These are phyloP conservation scores for Bacillus rossius DNA, from an alignment of 1,140 invertebrate genomes.

Conservation along the genomic window DNA sequence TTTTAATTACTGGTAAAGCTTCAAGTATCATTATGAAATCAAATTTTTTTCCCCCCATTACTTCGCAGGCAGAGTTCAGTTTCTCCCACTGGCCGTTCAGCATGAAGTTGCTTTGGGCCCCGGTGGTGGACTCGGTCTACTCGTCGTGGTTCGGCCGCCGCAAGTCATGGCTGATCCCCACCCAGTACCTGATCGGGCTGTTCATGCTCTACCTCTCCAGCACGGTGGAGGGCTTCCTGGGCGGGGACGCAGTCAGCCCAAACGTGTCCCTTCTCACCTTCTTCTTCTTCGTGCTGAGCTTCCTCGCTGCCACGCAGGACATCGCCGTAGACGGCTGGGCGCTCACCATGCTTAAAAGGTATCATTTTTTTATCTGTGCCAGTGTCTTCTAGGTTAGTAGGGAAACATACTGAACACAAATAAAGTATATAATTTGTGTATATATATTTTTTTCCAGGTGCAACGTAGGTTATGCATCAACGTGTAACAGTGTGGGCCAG, in stretches of 20 bases:
- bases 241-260: constrained; percentile 48
- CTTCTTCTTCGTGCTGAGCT: constrained; percentile 90
- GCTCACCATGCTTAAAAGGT: constrained; percentile 94
- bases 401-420: background rate
- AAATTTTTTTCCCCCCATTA: too few relatives aligned
- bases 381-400: background rate
- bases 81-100: constrained; percentile 98
- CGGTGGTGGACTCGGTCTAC: constrained; percentile 92
- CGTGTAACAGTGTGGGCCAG: constrained; percentile 98
- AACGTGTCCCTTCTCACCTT: constrained; percentile 76
- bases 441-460: constrained; percentile 46
- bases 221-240: constrained; percentile 69
- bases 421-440: background rate
- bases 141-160: constrained; percentile 76
- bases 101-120: constrained; percentile 96
- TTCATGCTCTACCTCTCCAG: constrained; percentile 81
- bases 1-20: background rate
- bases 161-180: constrained; percentile 96
- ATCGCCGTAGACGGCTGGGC: constrained; percentile 99
- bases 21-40: too few relatives aligned
- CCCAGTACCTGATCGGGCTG: constrained; percentile 77
- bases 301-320: constrained; percentile 97
- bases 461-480: constrained; percentile 98
- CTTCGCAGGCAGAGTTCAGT: constrained; percentile 92
- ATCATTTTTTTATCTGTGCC: constrained; percentile 11